Base-by-base conservation (phyloP, 2,888 invertebrate species). In the Eutolmus rufibarbis region DNA sequence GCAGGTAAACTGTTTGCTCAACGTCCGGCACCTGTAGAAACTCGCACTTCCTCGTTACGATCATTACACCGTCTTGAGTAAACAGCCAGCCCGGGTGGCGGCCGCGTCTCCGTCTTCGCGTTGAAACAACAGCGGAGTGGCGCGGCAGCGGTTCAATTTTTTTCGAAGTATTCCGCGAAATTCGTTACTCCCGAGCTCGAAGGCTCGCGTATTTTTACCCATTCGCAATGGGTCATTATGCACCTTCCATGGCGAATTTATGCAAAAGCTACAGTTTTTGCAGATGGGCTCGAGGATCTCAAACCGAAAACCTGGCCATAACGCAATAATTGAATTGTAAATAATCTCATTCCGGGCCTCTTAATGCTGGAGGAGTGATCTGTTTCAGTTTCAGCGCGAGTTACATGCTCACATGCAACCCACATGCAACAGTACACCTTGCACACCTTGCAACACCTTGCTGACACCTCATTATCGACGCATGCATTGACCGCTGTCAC, bases 151-250 rank as follows among this genome's bases (percentile, higher is more conserved):
- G n/a, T 37, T 23, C 37, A 40, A 66, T 57, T 66, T 66, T 84
- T 23, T 46, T 46, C 16, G 5, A 12, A 66, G 28, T 66, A 66
- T 66, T 66, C 51, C 56, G 34, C 66, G 34, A 84, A 81, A 84
- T 84, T 84, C 28, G 56, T 81, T 46, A 51, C 56, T 56, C n/a
- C 19, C 23, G 66, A 66, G 34, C 66, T 19, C 82, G 66, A 23
- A 23, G 66, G 23, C 19, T 28, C 66, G 66, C 66, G 19, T 66
- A 84, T 66, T 40, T 78, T 86, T 86, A 86, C 77, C 86, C 46
- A 86, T 86, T 86, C 56, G 86, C 31, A 66, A 86, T 78, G 86
- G 77, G n/a, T 86, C 77, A 86, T 86, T 86, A 86, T 86, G 66
- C 77, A 57, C 57, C 78, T 77, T 77, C 86, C 86, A 37, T 86